phyloP scores from a whole-genome alignment of 2,888 invertebrate species.

The Drosophila pegasa region DNA sequence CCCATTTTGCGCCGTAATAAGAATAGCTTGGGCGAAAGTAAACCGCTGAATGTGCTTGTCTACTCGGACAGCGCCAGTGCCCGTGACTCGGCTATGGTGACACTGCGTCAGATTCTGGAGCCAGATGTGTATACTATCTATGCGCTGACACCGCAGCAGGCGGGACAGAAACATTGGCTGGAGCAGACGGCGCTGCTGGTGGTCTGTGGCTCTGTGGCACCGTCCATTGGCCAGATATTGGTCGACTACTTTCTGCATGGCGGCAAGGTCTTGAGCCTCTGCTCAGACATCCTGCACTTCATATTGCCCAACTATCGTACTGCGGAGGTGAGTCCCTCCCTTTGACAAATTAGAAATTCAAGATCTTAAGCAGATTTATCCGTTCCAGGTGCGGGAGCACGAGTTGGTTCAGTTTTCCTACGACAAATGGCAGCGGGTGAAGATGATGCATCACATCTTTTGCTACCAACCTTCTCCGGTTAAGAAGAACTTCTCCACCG shows the following conservation, averaged over 20 bases:
- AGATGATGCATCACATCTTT: conserved; percentile 95
- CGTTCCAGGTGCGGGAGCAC: conserved; percentile 89
- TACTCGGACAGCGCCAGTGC: conserved; percentile 92
- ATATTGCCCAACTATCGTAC: conserved; percentile 93
- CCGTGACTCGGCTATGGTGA: conserved; percentile 90
- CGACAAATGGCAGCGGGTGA: conserved; percentile 92
- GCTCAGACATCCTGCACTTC: conserved; percentile 92
- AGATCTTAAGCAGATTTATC: not conserved
- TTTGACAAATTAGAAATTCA: not conserved
- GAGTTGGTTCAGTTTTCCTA: conserved; percentile 94
- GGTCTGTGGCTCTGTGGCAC: conserved; percentile 90
- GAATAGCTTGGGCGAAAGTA: conserved; percentile 85
- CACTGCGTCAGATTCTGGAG: conserved; percentile 89
- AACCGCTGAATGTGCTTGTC: conserved; percentile 92
- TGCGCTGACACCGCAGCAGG: conserved; percentile 85
- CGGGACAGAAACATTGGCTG: conserved; percentile 82
- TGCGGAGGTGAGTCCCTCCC: conserved; percentile 88
- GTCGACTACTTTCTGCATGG: conserved; percentile 90
- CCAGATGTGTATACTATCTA: conserved; percentile 88
- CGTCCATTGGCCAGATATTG: conserved; percentile 88
- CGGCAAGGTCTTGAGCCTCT: conserved; percentile 91
- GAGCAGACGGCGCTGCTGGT: conserved; percentile 90
- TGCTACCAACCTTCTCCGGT: conserved; percentile 95
- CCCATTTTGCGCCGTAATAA: conserved; percentile 82
- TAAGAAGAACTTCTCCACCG: conserved; percentile 92